Base-by-base conservation (phyloP, 2,113 vertebrate species). In the Micromys minutus region DNA sequence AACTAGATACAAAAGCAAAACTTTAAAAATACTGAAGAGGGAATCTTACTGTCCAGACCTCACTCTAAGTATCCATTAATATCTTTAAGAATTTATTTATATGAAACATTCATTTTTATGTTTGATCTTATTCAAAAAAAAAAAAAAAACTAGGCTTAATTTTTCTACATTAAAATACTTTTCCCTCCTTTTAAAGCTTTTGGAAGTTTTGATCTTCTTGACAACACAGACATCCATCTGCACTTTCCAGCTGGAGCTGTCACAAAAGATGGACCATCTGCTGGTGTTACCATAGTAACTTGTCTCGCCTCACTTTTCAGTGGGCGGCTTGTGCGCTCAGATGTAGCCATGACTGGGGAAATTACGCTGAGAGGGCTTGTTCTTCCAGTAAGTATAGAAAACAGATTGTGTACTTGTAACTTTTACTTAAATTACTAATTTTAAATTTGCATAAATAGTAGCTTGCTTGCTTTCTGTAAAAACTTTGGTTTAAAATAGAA, bases 201-300 rank as follows among this genome's bases (percentile, higher is more conserved):
- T 94, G 99, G 99, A 97, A 99, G 98, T 98, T 98, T 99, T 94
- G 99, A 99, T 98, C 99, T 99, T 94, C 98, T 99, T 97, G 99
- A 99, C 97, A 99, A 99, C 97, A 99, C 99, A n/a, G 99, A 99
- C 98, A 99, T 99, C 98, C 99, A 99, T 98, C 99, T 99, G 98
- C 99, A 99, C 98, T 99, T 99, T 98, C 99, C 99, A 42, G 99
- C 99, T 94, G 99, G 99, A 97, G 99, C 99, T 7, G 99, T 99
- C 98, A 99, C 99, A 95, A 99, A 99, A 98, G 99, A 99, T 80
- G 99, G 99, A 96, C 99, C 99, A 95, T 99, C 99, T 95, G 99
- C 99, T 39, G 99, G 99, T 0, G 99, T 99, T 95, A 99, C 99
- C 98, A 99, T 99, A 98, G 99, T 99, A 97, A 99, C 99, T 86